These are phyloP conservation scores for Panthera uncia DNA, from an alignment of 2,113 vertebrate genomes.

Conservation along the genomic window DNA sequence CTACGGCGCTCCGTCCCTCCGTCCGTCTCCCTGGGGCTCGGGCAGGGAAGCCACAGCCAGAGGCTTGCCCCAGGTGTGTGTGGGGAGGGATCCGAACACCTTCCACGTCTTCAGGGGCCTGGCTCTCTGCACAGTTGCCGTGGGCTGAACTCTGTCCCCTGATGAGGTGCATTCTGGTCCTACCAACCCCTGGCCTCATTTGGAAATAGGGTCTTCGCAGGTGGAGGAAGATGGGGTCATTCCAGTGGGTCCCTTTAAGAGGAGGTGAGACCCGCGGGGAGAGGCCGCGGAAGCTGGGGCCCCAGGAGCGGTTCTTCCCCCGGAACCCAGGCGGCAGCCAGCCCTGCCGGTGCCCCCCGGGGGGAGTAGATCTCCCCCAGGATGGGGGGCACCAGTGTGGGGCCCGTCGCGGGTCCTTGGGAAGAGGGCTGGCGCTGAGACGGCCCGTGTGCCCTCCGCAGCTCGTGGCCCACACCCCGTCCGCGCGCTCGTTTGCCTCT, in stretches of 20 bases:
- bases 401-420: background rate
- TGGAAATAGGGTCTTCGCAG: background rate
- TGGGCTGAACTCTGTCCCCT: background rate
- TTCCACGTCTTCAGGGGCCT: background rate
- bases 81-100: background rate
- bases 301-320: background rate
- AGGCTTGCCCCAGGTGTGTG: background rate
- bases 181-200: too few relatives aligned
- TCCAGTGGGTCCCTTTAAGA: background rate
- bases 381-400: background rate
- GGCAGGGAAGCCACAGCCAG: too few relatives aligned
- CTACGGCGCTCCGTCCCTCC: background rate
- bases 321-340: background rate
- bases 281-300: background rate
- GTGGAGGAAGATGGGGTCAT: background rate
- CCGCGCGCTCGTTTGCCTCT: rapidly evolving
- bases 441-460: rapidly evolving
- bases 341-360: too few relatives aligned
- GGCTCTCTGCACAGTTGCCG: background rate
- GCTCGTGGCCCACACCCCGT: background rate
- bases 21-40: rapidly evolving
- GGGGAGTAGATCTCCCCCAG: background rate
- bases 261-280: background rate
- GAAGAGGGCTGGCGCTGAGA: background rate
- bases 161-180: background rate